Base-by-base conservation (phyloP, 2,888 invertebrate species). In the Tenthredo livida region DNA sequence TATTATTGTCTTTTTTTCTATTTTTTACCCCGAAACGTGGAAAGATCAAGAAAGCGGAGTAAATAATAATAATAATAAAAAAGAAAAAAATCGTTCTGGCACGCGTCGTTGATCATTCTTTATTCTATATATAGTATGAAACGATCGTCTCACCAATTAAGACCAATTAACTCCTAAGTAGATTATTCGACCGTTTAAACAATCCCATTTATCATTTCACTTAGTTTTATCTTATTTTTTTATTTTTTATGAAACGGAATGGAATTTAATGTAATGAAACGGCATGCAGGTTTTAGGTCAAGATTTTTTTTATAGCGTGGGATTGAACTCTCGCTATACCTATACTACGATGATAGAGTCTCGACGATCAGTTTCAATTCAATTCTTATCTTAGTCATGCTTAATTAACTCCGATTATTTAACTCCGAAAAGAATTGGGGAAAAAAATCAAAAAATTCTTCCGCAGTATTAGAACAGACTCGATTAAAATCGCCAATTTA, bases 161-260 rank as follows among this genome's bases (percentile, higher is more conserved):
- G 80, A n/a, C 58, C 80, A 80, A 80, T 80, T 80, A 80, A 61
- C 6, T 37, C 21, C 80, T 61, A 21, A 80, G 50, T 58, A 61
- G 61, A 80, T 80, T 80, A 80, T 67, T 12, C 47, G 40, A 61
- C 58, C 80, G 40, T 77, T 77, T 54, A 17, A 17, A 33, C 54
- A 21, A 73, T 77, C 50, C 17, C 43, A 17, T 58, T 37, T 47
- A 47, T 50, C 17, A 72, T 72, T 7, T 21, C 10, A 25, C 25
- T 29, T 5, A 12, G 25, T 29, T 67, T 67, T 25, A 67, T 29
- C 9, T 67, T 4, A 25, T n/a, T 70, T 17, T 7, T 7, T 37
- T 37, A 6, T 37, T 37, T 37, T 37, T 37, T 37, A 37, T 37
- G 37, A 37, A 37, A 37, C 7, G 37, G 37, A 37, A 37, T 37